Evolutionary conservation across 64 coral and sea anemone genomes (phyloP).

Genomic region (Catalaphyllia jardinei): DNA sequence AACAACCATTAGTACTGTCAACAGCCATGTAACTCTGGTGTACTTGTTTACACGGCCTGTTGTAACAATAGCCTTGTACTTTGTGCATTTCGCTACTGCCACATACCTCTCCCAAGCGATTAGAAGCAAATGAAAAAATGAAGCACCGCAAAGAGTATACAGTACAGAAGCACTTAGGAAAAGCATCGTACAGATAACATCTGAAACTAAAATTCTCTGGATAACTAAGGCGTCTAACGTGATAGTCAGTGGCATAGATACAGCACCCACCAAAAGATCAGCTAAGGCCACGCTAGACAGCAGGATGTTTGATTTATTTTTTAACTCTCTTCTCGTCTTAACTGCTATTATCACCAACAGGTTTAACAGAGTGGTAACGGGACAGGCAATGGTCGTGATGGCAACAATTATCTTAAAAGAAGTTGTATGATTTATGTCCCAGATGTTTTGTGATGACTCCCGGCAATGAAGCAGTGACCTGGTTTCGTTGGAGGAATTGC

Average conservation of each 20-base stretch:
- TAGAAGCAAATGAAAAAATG: neutral
- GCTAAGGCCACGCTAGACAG: neutral
- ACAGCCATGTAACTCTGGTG: neutral
- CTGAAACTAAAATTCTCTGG: neutral
- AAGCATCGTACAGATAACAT: neutral
- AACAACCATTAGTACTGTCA: neutral
- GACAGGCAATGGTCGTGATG: neutral
- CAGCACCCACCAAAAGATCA: neutral
- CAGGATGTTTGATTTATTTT: neutral
- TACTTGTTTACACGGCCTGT: neutral
- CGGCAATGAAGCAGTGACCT: neutral
- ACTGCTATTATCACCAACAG: neutral
- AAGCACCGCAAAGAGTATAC: neutral
- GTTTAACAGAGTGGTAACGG: neutral
- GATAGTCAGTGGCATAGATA: neutral
- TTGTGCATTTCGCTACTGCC: neutral
- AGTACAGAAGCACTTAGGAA: neutral
- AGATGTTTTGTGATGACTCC: neutral
- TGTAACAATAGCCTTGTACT: slow-evolving; percentile 1
- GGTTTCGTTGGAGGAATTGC: neutral
- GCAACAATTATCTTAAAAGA: neutral
- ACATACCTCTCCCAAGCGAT: slow-evolving; percentile 11
- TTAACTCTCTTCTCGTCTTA: neutral
- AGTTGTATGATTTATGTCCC: neutral
- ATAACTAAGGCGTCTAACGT: neutral